Conservation (phyloP, 2,888 invertebrate genomes). For the Drosophila fulvimacula region DNA sequence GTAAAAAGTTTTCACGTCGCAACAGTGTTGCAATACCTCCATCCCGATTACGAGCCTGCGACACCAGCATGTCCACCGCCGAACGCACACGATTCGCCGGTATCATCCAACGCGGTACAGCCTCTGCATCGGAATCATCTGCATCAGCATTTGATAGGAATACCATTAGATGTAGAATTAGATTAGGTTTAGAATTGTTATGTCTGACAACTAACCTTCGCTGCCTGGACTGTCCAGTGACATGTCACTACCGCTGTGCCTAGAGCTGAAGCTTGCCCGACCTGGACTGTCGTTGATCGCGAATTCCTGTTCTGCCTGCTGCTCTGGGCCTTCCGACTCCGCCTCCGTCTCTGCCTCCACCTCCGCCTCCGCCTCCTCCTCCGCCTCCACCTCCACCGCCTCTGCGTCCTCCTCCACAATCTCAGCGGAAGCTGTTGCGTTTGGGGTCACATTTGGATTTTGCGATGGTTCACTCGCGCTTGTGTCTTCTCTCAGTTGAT, state of each 20-base stretch:
- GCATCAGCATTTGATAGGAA: background rate
- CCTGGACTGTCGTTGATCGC: constrained; percentile 26
- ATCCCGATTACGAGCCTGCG: constrained; percentile 58
- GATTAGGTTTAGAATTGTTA: no score
- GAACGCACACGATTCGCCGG: constrained; percentile 63
- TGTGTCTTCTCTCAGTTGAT: constrained; percentile 25
- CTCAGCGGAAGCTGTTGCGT: constrained; percentile 2
- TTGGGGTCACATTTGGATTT: background rate
- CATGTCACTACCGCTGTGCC: constrained; percentile 61
- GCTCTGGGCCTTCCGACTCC: background rate
- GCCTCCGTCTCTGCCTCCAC: background rate
- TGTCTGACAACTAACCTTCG: constrained; percentile 46
- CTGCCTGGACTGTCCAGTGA: constrained; percentile 67
- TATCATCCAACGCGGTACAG: constrained; percentile 65
- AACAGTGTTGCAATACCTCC: constrained; percentile 68
- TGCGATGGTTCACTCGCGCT: background rate
- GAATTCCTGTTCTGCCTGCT: background rate
- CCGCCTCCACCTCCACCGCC: no score
- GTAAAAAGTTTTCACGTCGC: constrained; percentile 71
- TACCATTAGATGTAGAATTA: background rate
- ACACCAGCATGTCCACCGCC: constrained; percentile 64
- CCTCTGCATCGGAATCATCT: constrained; percentile 66
- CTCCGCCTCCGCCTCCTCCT: background rate
- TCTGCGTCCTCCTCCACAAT: constrained; percentile 1
- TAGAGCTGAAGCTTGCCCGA: constrained; percentile 23